Evolutionary conservation across 2,888 invertebrate species (phyloP).

Genomic region (Drosophila paranaensis): DNA sequence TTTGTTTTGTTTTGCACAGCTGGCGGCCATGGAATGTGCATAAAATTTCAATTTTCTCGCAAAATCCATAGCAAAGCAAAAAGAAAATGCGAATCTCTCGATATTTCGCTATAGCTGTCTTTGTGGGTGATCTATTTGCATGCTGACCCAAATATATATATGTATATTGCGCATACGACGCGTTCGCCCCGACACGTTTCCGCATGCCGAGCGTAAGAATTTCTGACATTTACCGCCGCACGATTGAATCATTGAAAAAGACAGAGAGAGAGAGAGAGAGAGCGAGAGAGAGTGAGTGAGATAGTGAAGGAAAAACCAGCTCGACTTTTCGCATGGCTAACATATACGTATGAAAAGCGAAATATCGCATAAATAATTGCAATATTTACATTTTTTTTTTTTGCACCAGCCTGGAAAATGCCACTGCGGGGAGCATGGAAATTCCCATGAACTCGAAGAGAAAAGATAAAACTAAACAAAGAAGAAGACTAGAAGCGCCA

Average conservation of each 20-base stretch:
- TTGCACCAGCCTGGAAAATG: constrained; percentile 37
- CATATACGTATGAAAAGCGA: constrained; percentile 17
- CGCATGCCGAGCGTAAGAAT: constrained; percentile 57
- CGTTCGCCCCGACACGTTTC: constrained; percentile 47
- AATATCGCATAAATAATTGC: constrained; percentile 49
- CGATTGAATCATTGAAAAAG: constrained; percentile 41
- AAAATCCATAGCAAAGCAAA: constrained; percentile 13
- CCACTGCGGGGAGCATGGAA: constrained; percentile 15
- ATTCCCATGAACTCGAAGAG: constrained; percentile 28
- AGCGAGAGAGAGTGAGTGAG: neutral
- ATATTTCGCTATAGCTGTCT: constrained; percentile 24
- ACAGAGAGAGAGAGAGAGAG: neutral
- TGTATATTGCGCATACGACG: constrained; percentile 52
- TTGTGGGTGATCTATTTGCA: constrained; percentile 60
- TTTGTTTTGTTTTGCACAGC: constrained; percentile 41
- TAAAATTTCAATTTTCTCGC: constrained; percentile 32
- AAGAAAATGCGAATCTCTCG: constrained; percentile 27
- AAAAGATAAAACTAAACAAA: constrained; percentile 12
- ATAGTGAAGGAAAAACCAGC: neutral
- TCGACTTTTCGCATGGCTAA: constrained; percentile 18
- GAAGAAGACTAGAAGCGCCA: constrained; percentile 2
- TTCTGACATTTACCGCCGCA: constrained; percentile 54
- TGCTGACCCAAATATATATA: constrained; percentile 58
- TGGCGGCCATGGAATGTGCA: constrained; percentile 48
- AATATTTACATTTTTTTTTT: constrained; percentile 38